A percentile compares a stretch with the other conserved stretches of the same genome.
Evolutionary conservation across 2,113 vertebrate genomes (phyloP).

Genomic region (Actenoides lindsayi): DNA sequence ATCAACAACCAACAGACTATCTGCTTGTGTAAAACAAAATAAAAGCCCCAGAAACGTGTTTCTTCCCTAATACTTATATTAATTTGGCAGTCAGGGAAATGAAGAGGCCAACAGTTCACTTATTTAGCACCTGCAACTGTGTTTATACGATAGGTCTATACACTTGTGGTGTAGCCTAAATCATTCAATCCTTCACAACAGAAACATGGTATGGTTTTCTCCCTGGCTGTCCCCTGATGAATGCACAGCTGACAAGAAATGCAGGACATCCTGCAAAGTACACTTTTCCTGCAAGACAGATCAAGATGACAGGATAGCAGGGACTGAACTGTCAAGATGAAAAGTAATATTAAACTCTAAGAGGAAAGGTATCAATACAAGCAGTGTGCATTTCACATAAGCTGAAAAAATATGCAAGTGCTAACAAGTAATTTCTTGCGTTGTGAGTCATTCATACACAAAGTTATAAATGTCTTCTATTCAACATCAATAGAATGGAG

Average conservation of each 20-base stretch:
- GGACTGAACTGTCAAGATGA: neutral
- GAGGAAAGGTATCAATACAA: neutral
- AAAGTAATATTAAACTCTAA: neutral
- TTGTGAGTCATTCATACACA: neutral
- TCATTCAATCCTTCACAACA: neutral
- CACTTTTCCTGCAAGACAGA: neutral
- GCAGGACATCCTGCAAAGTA: neutral
- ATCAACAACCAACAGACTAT: neutral
- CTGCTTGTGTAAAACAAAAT: neutral
- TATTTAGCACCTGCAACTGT: neutral
- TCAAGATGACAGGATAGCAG: neutral
- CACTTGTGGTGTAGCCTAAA: neutral
- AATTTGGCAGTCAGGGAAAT: neutral
- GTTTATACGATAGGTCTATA: neutral
- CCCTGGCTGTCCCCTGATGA: accelerated
- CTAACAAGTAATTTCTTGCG: neutral
- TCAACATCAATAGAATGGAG: neutral
- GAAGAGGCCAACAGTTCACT: neutral
- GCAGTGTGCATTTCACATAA: neutral
- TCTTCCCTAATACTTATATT: neutral
- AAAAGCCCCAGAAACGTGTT: neutral
- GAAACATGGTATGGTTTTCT: neutral
- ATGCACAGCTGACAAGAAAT: neutral
- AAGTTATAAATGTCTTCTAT: neutral
- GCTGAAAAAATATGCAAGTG: neutral